A percentile compares a stretch with the other conserved stretches of the same genome.
Conservation (phyloP, 2,113 vertebrate species). For the Melierax canorus region DNA sequence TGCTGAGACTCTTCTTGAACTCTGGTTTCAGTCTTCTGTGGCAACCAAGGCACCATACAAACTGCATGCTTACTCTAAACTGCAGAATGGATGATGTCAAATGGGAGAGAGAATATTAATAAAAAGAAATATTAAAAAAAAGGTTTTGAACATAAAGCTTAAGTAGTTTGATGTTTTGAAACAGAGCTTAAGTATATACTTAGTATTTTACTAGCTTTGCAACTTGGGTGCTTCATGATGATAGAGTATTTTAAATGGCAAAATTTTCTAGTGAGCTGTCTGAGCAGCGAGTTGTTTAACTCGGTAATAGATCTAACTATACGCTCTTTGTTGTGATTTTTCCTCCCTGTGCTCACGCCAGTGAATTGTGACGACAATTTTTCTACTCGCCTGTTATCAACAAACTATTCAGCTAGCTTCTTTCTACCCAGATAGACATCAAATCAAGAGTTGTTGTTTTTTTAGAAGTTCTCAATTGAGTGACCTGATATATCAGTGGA, state of each 20-base stretch:
- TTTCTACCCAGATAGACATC: neutral
- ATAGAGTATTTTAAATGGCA: neutral
- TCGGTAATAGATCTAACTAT: neutral
- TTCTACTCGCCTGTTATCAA: conserved; percentile 1
- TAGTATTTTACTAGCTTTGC: neutral
- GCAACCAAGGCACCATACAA: neutral
- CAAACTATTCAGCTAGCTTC: neutral
- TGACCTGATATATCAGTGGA: neutral
- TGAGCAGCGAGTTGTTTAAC: conserved; percentile 16
- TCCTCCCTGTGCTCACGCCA: neutral
- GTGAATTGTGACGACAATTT: conserved; percentile 22
- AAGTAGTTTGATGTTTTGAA: neutral
- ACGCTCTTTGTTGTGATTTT: neutral
- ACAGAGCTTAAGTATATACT: neutral
- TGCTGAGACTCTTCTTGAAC: neutral
- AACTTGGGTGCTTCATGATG: neutral
- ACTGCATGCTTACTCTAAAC: neutral
- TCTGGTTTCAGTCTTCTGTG: neutral
- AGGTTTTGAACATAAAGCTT: neutral
- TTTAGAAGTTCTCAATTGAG: neutral
- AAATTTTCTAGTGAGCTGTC: conserved; percentile 15
- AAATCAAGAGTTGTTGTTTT: neutral
- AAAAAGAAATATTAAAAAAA: neutral
- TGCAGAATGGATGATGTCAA: neutral
- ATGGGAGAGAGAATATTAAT: neutral